Evolutionary conservation across 2,888 invertebrate species (phyloP).

Genomic region (Thyatira batis): DNA sequence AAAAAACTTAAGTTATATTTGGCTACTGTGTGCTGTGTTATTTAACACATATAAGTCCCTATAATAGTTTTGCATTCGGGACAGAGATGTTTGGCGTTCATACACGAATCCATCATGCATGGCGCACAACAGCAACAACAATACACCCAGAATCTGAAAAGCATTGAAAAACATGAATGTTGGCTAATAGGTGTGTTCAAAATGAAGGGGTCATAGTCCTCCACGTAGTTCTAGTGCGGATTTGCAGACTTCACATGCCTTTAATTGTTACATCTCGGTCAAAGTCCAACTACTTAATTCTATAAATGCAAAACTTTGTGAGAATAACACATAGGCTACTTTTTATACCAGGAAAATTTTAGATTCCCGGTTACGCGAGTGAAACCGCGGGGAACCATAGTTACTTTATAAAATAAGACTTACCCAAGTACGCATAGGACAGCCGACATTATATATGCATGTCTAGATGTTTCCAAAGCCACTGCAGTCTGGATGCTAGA

Average conservation of each 20-base stretch:
- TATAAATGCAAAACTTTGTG: too few species aligned
- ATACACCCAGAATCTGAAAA: slow-evolving; percentile 2
- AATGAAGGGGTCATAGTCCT: too few species aligned
- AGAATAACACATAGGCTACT: too few species aligned
- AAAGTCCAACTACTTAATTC: too few species aligned
- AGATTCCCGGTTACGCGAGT: too few species aligned
- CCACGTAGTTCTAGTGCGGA: too few species aligned
- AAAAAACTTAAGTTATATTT: too few species aligned
- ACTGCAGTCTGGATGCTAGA: neutral
- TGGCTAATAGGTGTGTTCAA: neutral
- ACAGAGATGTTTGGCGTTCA: slow-evolving; percentile 70
- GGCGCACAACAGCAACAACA: neutral
- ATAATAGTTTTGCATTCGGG: slow-evolving; percentile 80
- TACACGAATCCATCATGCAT: neutral
- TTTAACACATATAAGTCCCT: slow-evolving; percentile 72
- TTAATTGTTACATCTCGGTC: too few species aligned
- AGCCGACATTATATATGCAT: neutral
- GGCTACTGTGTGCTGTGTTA: too few species aligned
- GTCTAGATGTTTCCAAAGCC: neutral
- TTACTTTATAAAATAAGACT: neutral
- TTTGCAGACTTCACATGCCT: too few species aligned
- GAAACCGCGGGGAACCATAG: too few species aligned
- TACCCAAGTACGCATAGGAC: neutral
- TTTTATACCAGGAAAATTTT: too few species aligned
- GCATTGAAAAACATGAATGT: neutral